A percentile compares a stretch with the other conserved stretches of the same genome.
Conservation (phyloP, 1,140 invertebrate species). For the Heliconius eleuchia region DNA sequence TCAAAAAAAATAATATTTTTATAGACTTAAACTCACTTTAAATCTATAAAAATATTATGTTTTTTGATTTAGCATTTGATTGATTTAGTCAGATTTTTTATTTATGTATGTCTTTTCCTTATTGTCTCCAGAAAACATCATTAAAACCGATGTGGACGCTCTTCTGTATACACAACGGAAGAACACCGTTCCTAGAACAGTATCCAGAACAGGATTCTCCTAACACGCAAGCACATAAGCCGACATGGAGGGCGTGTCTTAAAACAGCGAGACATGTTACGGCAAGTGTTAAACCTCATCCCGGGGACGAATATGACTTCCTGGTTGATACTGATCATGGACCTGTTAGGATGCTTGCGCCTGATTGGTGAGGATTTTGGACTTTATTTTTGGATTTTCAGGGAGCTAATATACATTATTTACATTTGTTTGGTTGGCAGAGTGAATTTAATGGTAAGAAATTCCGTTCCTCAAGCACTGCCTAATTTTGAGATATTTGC, state of each 20-base stretch:
- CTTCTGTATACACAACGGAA: conserved; percentile 71
- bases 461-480: too few relatives aligned
- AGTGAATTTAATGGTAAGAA: neutral
- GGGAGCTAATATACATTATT: too few relatives aligned
- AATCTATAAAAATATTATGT: too few relatives aligned
- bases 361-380: conserved; percentile 59
- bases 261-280: conserved; percentile 60
- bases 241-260: conserved; percentile 62
- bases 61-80: too few relatives aligned
- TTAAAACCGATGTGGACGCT: conserved; percentile 72
- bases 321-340: conserved; percentile 64
- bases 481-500: too few relatives aligned
- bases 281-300: conserved; percentile 59
- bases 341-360: conserved; percentile 68
- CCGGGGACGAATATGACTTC: conserved; percentile 64
- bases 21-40: too few relatives aligned
- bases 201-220: conserved; percentile 57
- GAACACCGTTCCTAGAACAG: conserved; percentile 68
- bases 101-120: too few relatives aligned
- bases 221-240: conserved; percentile 51
- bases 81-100: too few relatives aligned
- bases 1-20: too few relatives aligned
- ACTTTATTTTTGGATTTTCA: too few relatives aligned
- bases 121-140: conserved; percentile 54
- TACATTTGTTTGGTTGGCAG: neutral